Conservation (phyloP, 2,888 invertebrate species). For the Fragum fragum region DNA sequence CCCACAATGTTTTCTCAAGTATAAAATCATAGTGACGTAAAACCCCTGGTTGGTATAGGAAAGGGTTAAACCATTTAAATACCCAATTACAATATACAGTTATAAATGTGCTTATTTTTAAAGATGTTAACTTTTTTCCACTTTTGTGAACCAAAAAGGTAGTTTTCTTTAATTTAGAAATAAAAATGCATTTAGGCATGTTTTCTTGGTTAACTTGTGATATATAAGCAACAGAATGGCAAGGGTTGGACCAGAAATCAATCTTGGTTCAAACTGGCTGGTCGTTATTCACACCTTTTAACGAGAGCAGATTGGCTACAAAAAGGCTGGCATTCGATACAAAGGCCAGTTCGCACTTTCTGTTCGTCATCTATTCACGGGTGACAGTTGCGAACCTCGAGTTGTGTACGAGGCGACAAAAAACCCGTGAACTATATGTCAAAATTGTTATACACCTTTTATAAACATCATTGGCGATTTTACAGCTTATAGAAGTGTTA, state of each 20-base stretch:
- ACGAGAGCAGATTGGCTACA: constrained; percentile 33
- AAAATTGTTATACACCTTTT: constrained; percentile 37
- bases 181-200: no score
- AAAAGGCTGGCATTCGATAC: constrained; percentile 8
- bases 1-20: no score
- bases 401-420: constrained; percentile 19
- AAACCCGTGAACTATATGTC: constrained; percentile 55
- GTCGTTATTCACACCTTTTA: constrained; percentile 58
- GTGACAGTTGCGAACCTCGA: constrained; percentile 38
- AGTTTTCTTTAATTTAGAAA: no score
- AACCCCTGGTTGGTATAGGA: no score
- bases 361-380: constrained; percentile 31
- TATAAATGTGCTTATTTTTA: no score
- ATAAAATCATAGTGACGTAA: no score
- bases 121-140: no score
- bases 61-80: no score
- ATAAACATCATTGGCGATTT: constrained; percentile 34
- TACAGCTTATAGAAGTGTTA: not conserved
- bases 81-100: no score
- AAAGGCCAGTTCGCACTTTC: constrained; percentile 49
- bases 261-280: not conserved
- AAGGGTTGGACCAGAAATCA: not conserved
- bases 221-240: no score
- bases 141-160: no score
- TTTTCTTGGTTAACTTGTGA: no score